A percentile compares a stretch with the other conserved stretches of the same genome.
Evolutionary conservation across 2,113 vertebrate species (phyloP).

Genomic region (Haemorhous mexicanus): DNA sequence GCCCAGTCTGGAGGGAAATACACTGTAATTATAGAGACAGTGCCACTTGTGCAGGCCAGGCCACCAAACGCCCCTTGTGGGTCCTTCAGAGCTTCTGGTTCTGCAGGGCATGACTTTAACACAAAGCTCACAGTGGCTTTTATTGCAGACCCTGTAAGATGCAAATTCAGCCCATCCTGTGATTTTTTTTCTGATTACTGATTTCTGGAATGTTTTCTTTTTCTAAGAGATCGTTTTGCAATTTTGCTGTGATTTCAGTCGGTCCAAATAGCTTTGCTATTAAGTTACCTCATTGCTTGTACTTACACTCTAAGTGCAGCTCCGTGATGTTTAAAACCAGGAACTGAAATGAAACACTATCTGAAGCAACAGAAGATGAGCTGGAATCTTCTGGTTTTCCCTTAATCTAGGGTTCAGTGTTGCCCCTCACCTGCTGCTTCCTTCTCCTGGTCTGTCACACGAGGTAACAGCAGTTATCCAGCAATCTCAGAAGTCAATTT

Average conservation of each 20-base stretch:
- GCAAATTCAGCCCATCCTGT: neutral
- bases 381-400: neutral
- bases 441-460: neutral
- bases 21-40: neutral
- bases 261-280: neutral
- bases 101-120: neutral
- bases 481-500: neutral
- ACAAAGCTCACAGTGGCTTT: neutral
- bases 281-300: neutral
- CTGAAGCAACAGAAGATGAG: neutral
- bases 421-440: neutral
- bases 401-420: neutral
- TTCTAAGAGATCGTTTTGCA: neutral
- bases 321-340: neutral
- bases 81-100: neutral
- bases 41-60: neutral
- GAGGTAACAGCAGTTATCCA: neutral
- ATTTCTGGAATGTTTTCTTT: neutral
- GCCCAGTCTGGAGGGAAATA: neutral
- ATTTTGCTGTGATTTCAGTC: neutral
- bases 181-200: neutral
- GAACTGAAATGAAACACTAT: neutral
- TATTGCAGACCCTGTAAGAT: neutral
- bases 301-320: neutral
- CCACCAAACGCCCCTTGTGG: rapidly evolving